A percentile compares a stretch with the other conserved stretches of the same genome.
Conservation (phyloP, 2,888 invertebrate genomes). For the Cabera pusaria region DNA sequence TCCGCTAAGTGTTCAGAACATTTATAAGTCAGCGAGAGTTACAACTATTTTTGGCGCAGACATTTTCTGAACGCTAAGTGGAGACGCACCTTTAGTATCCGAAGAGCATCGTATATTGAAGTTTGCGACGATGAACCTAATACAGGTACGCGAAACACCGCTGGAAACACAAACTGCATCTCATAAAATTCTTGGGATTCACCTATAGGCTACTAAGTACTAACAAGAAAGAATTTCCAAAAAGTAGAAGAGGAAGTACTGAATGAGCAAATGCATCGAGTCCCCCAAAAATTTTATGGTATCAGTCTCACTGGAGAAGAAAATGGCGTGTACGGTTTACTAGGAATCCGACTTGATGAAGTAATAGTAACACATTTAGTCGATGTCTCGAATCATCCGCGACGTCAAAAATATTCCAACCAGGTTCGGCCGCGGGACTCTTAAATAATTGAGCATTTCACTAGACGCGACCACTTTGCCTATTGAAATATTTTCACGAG, state of each 20-base stretch:
- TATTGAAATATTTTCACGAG: constrained; percentile 62
- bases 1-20: too few species aligned
- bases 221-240: constrained; percentile 66
- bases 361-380: constrained; percentile 78
- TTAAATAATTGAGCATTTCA: constrained; percentile 64
- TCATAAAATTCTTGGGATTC: constrained; percentile 14
- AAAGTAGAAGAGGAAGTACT: constrained; percentile 66
- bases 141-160: constrained; percentile 8
- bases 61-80: too few species aligned
- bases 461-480: constrained; percentile 47
- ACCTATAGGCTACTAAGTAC: constrained; percentile 13
- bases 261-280: constrained; percentile 71
- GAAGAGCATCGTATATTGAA: constrained; percentile 7
- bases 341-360: constrained; percentile 16
- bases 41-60: too few species aligned
- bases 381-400: constrained; percentile 74
- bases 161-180: constrained; percentile 9
- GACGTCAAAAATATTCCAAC: constrained; percentile 61
- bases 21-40: too few species aligned
- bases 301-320: constrained; percentile 59
- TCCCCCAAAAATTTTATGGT: constrained; percentile 62
- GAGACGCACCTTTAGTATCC: too few species aligned
- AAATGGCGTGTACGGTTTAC: constrained; percentile 18
- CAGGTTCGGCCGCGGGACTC: constrained; percentile 18
- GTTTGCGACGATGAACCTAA: constrained; percentile 49